phyloP scores from a whole-genome alignment of 2,797 vertebrate genomes.

The Sebastes variabilis region DNA sequence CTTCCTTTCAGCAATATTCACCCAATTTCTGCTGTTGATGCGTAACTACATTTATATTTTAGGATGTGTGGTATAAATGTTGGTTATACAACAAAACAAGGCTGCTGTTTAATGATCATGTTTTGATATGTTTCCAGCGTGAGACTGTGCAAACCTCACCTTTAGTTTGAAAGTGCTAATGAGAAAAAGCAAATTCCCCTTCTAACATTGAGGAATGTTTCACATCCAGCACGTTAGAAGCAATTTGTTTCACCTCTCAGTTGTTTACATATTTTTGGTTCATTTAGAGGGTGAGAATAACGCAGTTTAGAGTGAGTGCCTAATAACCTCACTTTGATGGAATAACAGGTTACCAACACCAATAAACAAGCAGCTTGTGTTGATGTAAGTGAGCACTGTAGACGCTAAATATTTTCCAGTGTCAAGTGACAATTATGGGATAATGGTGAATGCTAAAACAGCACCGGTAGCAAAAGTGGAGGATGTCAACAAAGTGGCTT shows the following conservation, averaged over 20 bases:
- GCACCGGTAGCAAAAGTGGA: too few species aligned
- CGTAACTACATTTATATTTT: background rate
- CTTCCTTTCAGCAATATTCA: background rate
- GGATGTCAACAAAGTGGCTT: background rate
- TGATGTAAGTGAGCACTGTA: background rate
- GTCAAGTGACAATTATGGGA: background rate
- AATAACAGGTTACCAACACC: background rate
- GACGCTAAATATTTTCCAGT: background rate
- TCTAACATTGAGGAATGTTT: background rate
- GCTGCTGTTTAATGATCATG: background rate
- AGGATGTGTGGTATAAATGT: background rate
- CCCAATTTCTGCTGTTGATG: background rate
- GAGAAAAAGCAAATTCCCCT: background rate
- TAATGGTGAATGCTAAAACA: background rate
- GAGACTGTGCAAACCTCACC: background rate
- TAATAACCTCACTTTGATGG: conserved; percentile 15
- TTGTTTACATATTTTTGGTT: background rate
- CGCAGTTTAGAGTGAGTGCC: background rate
- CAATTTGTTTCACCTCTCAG: background rate
- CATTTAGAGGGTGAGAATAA: background rate
- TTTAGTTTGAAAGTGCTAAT: background rate
- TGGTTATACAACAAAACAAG: background rate
- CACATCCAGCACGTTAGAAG: background rate
- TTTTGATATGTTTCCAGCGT: background rate
- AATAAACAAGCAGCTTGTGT: background rate